Percentiles rank a stretch among this genome's conserved stretches.
phyloP scores from a whole-genome alignment of 2,113 vertebrate genomes.

The Semnopithecus entellus region DNA sequence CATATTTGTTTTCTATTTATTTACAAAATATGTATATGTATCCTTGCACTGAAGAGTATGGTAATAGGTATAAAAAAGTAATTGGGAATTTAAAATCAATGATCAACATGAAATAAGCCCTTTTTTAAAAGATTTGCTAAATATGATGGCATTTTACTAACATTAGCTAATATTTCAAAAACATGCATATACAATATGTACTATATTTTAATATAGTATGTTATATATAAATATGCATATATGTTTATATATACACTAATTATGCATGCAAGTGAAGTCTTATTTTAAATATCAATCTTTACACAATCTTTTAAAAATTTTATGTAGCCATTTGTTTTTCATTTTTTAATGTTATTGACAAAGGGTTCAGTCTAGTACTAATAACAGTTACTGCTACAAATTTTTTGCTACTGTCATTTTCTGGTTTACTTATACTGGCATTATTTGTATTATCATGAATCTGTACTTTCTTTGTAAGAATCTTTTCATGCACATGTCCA shows the following conservation, averaged over 20 bases:
- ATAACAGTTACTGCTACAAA: neutral
- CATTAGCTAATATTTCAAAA: neutral
- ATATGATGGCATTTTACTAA: neutral
- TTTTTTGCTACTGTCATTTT: neutral
- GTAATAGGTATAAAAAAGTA: neutral
- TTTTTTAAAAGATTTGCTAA: neutral
- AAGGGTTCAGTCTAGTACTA: neutral
- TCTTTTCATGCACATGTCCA: neutral
- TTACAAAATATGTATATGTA: neutral
- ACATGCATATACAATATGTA: too few species aligned
- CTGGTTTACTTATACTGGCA: neutral
- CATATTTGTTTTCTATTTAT: neutral
- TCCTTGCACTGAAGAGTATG: neutral
- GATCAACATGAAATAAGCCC: neutral
- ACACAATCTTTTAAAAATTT: neutral
- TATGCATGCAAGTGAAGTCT: neutral
- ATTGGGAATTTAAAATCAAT: neutral
- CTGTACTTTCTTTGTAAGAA: accelerated
- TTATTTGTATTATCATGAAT: neutral
- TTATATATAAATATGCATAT: neutral
- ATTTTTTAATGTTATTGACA: neutral
- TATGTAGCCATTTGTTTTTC: too few species aligned
- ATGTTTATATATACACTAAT: neutral
- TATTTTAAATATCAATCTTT: neutral
- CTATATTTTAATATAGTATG: neutral